phyloP scores from a whole-genome alignment of 64 coral and sea anemone species.

The Stylophora pistillata region DNA sequence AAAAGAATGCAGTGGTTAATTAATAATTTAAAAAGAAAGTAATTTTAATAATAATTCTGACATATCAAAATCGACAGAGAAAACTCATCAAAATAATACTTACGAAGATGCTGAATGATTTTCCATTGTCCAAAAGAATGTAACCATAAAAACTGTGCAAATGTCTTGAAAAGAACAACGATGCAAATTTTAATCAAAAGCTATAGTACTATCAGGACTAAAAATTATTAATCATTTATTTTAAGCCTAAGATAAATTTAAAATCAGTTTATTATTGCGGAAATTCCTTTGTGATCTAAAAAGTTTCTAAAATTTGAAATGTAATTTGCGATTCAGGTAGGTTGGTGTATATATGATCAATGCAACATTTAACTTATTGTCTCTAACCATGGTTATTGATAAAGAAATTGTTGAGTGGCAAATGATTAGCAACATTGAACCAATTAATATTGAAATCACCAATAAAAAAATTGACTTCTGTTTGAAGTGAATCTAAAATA shows the following conservation, averaged over 20 bases:
- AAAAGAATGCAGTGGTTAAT: too few relatives aligned
- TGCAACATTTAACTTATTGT: constrained; percentile 47
- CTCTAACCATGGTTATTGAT: constrained; percentile 53
- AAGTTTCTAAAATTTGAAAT: constrained; percentile 60
- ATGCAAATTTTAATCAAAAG: constrained; percentile 2
- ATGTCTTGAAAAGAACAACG: neutral
- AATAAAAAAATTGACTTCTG: constrained; percentile 25
- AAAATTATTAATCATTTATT: neutral
- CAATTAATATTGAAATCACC: constrained; percentile 44
- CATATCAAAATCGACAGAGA: too few relatives aligned
- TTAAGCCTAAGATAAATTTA: constrained; percentile 17
- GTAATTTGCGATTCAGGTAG: constrained; percentile 44
- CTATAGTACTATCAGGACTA: neutral
- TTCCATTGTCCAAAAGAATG: constrained; percentile 19
- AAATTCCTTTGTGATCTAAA: constrained; percentile 65
- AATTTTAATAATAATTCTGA: too few relatives aligned
- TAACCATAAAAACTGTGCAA: neutral
- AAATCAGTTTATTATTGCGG: constrained; percentile 60
- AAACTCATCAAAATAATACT: too few relatives aligned
- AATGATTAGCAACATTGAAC: constrained; percentile 59
- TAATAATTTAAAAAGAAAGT: too few relatives aligned
- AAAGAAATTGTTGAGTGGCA: constrained; percentile 67
- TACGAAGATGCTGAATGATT: too few relatives aligned
- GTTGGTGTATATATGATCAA: constrained; percentile 69
- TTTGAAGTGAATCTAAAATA: constrained; percentile 31